Evolutionary conservation across 2,888 invertebrate species (phyloP).

Genomic region (Eretmocerus hayati): DNA sequence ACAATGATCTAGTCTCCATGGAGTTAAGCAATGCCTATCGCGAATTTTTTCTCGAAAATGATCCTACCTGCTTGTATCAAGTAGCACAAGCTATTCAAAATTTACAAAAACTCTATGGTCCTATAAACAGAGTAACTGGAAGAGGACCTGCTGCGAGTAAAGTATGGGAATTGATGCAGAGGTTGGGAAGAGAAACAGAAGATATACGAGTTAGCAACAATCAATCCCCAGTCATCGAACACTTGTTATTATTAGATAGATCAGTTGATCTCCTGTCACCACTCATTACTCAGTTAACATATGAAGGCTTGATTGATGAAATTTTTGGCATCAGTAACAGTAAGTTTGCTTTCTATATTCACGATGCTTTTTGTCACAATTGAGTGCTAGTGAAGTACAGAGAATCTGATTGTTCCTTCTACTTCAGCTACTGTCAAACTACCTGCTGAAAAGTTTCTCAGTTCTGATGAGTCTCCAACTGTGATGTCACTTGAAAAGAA

Average conservation of each 20-base stretch:
- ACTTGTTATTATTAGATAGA: conserved; percentile 83
- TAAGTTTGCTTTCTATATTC: conserved; percentile 34
- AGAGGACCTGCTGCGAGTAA: conserved; percentile 83
- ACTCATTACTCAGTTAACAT: conserved; percentile 89
- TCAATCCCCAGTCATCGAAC: conserved; percentile 64
- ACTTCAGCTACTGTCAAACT: conserved; percentile 64
- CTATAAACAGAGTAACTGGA: conserved; percentile 81
- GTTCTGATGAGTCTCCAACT: conserved; percentile 57
- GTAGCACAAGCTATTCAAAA: conserved; percentile 80
- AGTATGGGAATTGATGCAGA: conserved; percentile 79
- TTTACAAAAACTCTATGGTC: conserved; percentile 82
- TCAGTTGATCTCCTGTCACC: conserved; percentile 87
- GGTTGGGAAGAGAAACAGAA: conserved; percentile 60
- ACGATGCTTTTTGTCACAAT: too few relatives aligned
- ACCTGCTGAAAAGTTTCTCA: conserved; percentile 77
- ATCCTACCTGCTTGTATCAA: conserved; percentile 80
- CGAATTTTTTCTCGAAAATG: conserved; percentile 82
- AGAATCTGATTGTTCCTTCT: neutral
- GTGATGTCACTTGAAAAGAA: conserved; percentile 62
- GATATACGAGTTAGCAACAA: conserved; percentile 51
- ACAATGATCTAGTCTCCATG: conserved; percentile 88
- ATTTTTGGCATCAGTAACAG: conserved; percentile 77
- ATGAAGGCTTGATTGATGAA: conserved; percentile 96
- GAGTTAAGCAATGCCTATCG: conserved; percentile 73
- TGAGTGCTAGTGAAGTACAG: neutral